Conservation (phyloP, 2,113 vertebrate species). For the Pluvianellus socialis region DNA sequence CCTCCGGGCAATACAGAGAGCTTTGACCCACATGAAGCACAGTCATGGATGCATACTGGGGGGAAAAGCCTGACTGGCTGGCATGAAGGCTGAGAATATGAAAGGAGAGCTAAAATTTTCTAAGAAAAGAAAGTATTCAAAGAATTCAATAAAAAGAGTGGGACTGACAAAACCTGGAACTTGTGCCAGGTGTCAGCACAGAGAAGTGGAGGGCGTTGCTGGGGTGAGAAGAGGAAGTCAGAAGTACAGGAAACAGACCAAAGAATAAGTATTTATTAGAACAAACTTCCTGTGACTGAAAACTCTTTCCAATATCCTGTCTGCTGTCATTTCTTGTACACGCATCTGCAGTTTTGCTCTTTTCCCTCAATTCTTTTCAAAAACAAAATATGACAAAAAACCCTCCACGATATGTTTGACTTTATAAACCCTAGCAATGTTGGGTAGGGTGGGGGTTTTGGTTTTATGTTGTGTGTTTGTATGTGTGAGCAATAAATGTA, state of each 20-base stretch:
- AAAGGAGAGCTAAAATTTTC: background rate
- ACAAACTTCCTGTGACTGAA: background rate
- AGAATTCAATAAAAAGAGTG: background rate
- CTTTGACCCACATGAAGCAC: background rate
- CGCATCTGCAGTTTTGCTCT: background rate
- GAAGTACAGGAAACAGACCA: background rate
- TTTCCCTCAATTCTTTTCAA: background rate
- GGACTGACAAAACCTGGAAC: background rate
- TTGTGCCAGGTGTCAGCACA: background rate
- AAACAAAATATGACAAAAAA: background rate
- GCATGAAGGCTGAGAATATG: background rate
- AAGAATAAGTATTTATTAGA: background rate
- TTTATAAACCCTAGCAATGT: background rate
- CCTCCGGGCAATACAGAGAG: background rate
- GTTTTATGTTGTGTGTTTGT: background rate
- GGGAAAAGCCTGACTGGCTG: background rate
- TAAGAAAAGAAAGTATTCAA: background rate
- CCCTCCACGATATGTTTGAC: fast-evolving
- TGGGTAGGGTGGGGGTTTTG: background rate
- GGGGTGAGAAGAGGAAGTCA: background rate
- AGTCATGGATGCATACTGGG: fast-evolving
- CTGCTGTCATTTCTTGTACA: background rate
- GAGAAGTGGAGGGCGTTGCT: background rate
- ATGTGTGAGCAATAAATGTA: background rate
- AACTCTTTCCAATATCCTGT: background rate